Base-by-base conservation (phyloP, 1,140 invertebrate species). In the Sarcophaga peregrina region DNA sequence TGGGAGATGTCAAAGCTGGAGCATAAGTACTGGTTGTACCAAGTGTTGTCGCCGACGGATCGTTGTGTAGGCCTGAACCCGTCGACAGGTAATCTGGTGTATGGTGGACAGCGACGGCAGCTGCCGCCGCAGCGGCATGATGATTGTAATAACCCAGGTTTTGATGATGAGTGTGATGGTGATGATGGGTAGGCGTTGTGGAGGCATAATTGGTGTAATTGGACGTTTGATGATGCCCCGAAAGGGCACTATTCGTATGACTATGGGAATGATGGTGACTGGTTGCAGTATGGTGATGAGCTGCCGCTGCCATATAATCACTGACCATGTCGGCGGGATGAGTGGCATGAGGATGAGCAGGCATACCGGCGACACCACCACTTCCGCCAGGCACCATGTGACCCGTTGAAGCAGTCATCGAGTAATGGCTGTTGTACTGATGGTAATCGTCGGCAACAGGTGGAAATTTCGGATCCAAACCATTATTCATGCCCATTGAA, bases 371-470 rank as follows among this genome's bases (percentile, higher is more conserved):
- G 3, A 20, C 81, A 10, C 83, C 84, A 10, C 82, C 84, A 10
- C 82, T 85, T 45, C 84, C 83, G 50, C 85, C 85, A 46, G 82
- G 83, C 5, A 83, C 84, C 87, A 88, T 90, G 80, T 90, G 89
- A 4, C 87, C 87, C 84, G 88, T 90, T 62, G 88, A 86, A 37
- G 89, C 89, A 50, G 89, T 90, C 87, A 88, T 88, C 17, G 87
- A 88, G 72, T 90, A 90, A 81, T 90, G 88, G 0, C 89, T 88
- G 84, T 89, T 90, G 81, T 90, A 90, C 80, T 89, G 87, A 83
- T 90, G 90, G 83, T 90, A 90, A 83, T 90, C 89, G 76, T 90
- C 88, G 76, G 90, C 89, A 72, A 87, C 87, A 73, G 89, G 89
- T 81, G 89, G 89, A 83, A 90, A 90, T 85, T 90, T 90, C 6